Evolutionary conservation across 2,113 vertebrate species (phyloP).

Genomic region (Gasterosteus aculeatus): DNA sequence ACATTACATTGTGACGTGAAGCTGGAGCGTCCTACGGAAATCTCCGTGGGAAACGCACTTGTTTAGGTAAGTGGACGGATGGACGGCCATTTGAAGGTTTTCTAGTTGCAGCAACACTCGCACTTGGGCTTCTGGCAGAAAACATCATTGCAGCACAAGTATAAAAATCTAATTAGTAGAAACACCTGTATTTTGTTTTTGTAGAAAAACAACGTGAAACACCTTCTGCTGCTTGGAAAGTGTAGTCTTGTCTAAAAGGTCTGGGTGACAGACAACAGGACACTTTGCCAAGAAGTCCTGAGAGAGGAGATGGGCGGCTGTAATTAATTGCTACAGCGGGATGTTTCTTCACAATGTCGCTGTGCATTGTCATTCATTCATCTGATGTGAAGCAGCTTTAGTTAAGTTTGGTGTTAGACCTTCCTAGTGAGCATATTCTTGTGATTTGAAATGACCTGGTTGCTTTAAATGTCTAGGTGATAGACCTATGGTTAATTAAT

Average conservation of each 20-base stretch:
- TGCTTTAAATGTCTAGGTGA: background rate
- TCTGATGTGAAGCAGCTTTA: background rate
- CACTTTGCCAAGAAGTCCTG: slow-evolving; percentile 25
- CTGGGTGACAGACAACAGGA: slow-evolving; percentile 25
- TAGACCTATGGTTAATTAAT: background rate
- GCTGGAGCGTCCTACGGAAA: background rate
- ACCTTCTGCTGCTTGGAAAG: background rate
- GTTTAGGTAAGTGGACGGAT: background rate
- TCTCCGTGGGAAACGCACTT: background rate
- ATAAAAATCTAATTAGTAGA: slow-evolving; percentile 23
- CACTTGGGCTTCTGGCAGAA: background rate
- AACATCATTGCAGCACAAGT: background rate
- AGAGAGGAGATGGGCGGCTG: slow-evolving; percentile 24
- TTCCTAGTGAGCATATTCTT: slow-evolving; percentile 4
- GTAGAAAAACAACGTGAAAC: background rate
- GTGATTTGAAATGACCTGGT: background rate
- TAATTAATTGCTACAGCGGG: slow-evolving; percentile 37
- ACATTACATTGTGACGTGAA: slow-evolving; percentile 8
- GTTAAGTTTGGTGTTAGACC: background rate
- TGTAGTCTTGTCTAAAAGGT: slow-evolving; percentile 2
- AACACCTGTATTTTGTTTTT: background rate
- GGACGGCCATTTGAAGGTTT: background rate
- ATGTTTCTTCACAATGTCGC: slow-evolving; percentile 1
- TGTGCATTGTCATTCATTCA: slow-evolving; percentile 9
- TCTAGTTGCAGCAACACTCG: background rate